Percentiles rank a stretch among this genome's conserved stretches.
These are phyloP conservation scores for Protomyctophum bolini DNA, from an alignment of 2,113 vertebrate genomes.

Conservation along the genomic window DNA sequence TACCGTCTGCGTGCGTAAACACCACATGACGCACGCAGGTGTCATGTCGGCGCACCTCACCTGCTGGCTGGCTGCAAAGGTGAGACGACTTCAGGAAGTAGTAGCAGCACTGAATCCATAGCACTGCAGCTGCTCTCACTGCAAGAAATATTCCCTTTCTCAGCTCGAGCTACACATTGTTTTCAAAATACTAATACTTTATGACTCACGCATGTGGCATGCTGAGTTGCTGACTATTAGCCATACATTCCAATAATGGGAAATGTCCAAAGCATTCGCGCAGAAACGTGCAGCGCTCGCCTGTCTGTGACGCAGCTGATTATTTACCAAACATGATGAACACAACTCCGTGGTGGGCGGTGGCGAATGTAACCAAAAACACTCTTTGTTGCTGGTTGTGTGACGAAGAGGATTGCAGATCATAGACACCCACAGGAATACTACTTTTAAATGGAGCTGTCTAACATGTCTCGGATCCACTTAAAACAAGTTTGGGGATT, in stretches of 20 bases:
- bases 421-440: constrained; percentile 12
- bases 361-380: too few species aligned
- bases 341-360: too few species aligned
- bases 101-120: too few species aligned
- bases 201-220: constrained; percentile 36
- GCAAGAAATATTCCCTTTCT: background rate
- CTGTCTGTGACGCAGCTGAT: too few species aligned
- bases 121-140: too few species aligned
- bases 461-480: background rate
- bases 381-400: too few species aligned
- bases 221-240: background rate
- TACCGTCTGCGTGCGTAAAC: background rate
- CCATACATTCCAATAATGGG: too few species aligned
- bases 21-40: constrained; percentile 35
- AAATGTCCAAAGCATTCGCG: too few species aligned
- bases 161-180: background rate
- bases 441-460: background rate
- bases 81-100: constrained; percentile 34
- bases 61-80: constrained; percentile 47
- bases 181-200: background rate
- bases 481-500: background rate
- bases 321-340: too few species aligned
- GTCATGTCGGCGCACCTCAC: constrained; percentile 44
- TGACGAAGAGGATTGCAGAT: too few species aligned
- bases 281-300: too few species aligned